phyloP scores from a whole-genome alignment of 1,140 invertebrate species.

The Aphaenogaster ashmeadi region DNA sequence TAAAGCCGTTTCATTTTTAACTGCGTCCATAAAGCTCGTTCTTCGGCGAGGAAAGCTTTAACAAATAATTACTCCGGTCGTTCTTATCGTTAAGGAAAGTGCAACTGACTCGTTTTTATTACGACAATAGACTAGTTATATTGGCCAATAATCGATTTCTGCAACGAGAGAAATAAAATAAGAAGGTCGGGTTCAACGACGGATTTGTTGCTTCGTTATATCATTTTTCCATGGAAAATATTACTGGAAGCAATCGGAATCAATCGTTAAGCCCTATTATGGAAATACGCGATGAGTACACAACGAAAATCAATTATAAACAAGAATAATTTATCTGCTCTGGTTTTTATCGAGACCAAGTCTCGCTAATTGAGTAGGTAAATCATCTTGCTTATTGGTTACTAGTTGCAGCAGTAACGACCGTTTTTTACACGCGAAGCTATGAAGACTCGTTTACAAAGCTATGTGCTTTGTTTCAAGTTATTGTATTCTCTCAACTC shows the following conservation, averaged over 20 bases:
- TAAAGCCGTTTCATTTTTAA: not conserved
- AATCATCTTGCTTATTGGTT: not conserved
- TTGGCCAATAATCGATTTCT: not conserved
- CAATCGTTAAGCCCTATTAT: conserved; percentile 7
- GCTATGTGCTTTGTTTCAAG: not conserved
- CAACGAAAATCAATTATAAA: conserved; percentile 20
- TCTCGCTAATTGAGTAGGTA: not conserved
- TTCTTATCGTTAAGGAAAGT: not conserved
- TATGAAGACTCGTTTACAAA: not conserved
- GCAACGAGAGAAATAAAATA: not conserved
- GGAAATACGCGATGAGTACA: not conserved
- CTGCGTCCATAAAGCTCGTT: not conserved
- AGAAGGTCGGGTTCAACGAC: not conserved
- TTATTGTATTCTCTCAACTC: not conserved
- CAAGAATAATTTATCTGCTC: not conserved
- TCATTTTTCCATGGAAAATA: not conserved
- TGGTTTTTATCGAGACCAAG: not conserved
- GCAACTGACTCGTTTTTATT: conserved; percentile 3
- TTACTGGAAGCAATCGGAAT: not conserved
- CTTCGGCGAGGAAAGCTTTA: not conserved
- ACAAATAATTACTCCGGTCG: conserved; percentile 2
- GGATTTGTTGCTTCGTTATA: not conserved
- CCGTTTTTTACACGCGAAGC: not conserved
- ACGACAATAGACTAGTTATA: not conserved
- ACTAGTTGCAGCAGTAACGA: not conserved